Evolutionary conservation across 2,888 invertebrate genomes (phyloP).

Genomic region (Oxytorus armatus): DNA sequence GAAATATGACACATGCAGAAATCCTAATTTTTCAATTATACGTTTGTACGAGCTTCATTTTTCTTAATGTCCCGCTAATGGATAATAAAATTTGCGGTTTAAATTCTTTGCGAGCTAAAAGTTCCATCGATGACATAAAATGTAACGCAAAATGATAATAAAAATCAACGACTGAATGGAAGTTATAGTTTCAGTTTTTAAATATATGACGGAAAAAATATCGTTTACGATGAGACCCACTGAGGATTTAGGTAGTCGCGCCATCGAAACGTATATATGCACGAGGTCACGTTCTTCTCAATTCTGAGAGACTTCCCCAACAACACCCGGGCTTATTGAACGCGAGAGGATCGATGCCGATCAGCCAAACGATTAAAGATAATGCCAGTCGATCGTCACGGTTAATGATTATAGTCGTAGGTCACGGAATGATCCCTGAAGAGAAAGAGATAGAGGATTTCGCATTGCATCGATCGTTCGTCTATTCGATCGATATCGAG

Average conservation of each 20-base stretch:
- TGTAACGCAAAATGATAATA: neutral
- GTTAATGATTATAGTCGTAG: conserved; percentile 77
- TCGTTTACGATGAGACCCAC: conserved; percentile 6
- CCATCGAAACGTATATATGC: conserved; percentile 52
- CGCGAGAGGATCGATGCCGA: conserved; percentile 68
- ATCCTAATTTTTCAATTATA: neutral
- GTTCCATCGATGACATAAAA: too few species aligned
- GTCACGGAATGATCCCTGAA: conserved; percentile 28
- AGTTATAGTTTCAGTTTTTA: neutral
- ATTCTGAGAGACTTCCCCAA: conserved; percentile 73
- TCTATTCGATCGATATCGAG: conserved; percentile 27
- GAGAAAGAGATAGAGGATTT: conserved; percentile 35
- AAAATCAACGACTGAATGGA: neutral
- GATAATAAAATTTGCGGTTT: neutral
- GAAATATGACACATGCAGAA: neutral
- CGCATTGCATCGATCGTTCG: conserved; percentile 66
- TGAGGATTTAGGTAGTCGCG: conserved; percentile 19
- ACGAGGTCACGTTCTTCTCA: conserved; percentile 75
- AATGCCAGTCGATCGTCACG: conserved; percentile 81
- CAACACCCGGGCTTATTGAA: conserved; percentile 15
- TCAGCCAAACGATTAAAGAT: conserved; percentile 77
- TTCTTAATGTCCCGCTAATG: neutral
- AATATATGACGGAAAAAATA: neutral
- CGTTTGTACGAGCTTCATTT: neutral
- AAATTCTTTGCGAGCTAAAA: neutral